A percentile compares a stretch with the other conserved stretches of the same genome.
Evolutionary conservation across 2,113 vertebrate genomes (phyloP).

Genomic region (Apeltes quadracus): DNA sequence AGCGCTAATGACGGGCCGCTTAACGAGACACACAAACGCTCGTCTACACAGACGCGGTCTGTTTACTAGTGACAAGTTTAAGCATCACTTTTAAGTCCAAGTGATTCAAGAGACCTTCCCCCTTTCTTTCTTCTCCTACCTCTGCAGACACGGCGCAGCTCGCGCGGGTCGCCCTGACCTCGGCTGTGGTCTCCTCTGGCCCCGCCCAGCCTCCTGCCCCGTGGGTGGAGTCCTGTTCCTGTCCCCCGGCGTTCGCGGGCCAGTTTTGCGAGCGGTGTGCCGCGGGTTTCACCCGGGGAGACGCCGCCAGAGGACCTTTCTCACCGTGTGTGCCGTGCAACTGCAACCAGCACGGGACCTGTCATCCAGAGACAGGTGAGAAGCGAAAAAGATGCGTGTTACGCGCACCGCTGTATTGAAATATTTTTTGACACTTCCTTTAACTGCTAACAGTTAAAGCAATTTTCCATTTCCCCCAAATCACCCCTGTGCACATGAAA

Average conservation of each 20-base stretch:
- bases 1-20: slow-evolving; percentile 51
- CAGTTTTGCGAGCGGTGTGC: slow-evolving; percentile 89
- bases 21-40: slow-evolving; percentile 36
- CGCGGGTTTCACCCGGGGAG: slow-evolving; percentile 84
- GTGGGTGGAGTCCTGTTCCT: slow-evolving; percentile 91
- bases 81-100: slow-evolving; percentile 15
- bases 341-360: slow-evolving; percentile 90
- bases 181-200: slow-evolving; percentile 70
- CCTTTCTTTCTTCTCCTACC: slow-evolving; percentile 3
- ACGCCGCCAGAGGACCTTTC: slow-evolving; percentile 72
- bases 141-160: slow-evolving; percentile 83
- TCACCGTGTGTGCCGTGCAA: slow-evolving; percentile 85
- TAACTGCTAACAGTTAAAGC: too few relatives aligned
- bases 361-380: slow-evolving; percentile 87
- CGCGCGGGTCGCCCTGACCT: slow-evolving; percentile 78
- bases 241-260: slow-evolving; percentile 84
- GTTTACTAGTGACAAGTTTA: slow-evolving; percentile 10
- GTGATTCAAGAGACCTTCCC: background rate
- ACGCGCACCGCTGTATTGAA: background rate
- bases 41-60: background rate
- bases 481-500: background rate
- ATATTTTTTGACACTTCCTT: too few relatives aligned
- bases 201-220: slow-evolving; percentile 43
- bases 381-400: background rate
- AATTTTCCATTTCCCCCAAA: too few relatives aligned